Percentiles rank a stretch among this genome's conserved stretches.
Conservation (phyloP, 2,888 invertebrate species). For the Seira ritae region DNA sequence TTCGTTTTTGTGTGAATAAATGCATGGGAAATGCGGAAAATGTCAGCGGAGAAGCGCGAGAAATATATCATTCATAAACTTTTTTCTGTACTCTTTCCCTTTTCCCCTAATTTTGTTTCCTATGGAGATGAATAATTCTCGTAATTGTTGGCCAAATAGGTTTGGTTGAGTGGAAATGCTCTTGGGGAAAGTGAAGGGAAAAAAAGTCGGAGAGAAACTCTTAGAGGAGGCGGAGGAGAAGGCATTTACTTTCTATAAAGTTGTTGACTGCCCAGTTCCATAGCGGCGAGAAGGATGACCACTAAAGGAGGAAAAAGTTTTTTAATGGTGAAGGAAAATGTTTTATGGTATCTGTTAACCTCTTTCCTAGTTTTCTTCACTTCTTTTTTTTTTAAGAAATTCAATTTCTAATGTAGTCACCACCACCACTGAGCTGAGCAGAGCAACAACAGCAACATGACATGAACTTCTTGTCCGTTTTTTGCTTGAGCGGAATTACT, state of each 20-base stretch:
- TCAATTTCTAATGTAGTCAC: slow-evolving; percentile 11
- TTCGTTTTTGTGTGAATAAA: slow-evolving; percentile 12
- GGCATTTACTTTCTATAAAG: slow-evolving; percentile 6
- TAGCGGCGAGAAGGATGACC: slow-evolving; percentile 2
- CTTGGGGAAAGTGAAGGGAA: not conserved
- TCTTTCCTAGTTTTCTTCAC: not conserved
- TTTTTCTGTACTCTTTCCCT: not conserved
- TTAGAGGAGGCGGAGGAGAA: not conserved
- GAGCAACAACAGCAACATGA: too few relatives aligned
- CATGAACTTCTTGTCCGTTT: not conserved
- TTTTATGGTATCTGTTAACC: not conserved
- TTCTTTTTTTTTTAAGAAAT: not conserved
- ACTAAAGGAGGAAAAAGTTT: not conserved
- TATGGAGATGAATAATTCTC: slow-evolving; percentile 1
- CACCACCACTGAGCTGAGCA: too few relatives aligned
- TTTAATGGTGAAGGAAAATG: slow-evolving; percentile 2
- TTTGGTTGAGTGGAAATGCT: not conserved
- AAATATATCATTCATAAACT: slow-evolving; percentile 1
- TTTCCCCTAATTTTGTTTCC: not conserved
- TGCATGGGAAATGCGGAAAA: slow-evolving; percentile 7
- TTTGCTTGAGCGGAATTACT: not conserved
- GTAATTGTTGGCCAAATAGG: slow-evolving; percentile 6
- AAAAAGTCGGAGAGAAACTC: not conserved
- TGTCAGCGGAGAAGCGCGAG: not conserved
- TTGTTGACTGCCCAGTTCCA: not conserved